Percentiles rank a stretch among this genome's conserved stretches.
phyloP scores from a whole-genome alignment of 2,113 vertebrate species.

The Lagopus muta region DNA sequence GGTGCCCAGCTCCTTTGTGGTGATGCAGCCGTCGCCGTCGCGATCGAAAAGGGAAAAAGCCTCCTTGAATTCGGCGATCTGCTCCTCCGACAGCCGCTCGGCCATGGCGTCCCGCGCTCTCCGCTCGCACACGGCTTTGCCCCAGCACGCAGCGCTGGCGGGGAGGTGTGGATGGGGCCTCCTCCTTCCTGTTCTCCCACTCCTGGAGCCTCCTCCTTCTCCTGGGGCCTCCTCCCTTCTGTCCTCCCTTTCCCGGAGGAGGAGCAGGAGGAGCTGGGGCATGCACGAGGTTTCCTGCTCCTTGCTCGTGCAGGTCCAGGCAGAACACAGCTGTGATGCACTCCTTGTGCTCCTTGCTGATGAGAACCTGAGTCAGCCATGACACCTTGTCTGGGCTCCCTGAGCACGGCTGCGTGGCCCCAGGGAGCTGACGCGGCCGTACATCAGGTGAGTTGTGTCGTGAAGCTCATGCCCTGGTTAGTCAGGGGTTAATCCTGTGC shows the following conservation, averaged over 20 bases:
- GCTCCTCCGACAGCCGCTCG: constrained; percentile 46
- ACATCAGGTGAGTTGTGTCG: background rate
- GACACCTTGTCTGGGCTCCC: background rate
- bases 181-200: background rate
- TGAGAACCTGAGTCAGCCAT: background rate
- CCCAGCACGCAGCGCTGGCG: background rate
- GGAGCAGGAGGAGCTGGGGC: background rate
- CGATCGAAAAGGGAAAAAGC: constrained; percentile 90
- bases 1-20: constrained; percentile 85
- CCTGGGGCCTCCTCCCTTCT: constrained; percentile 14
- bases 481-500: background rate
- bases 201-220: background rate
- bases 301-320: rapidly evolving
- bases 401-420: rapidly evolving
- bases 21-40: constrained; percentile 88
- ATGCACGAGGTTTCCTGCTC: rapidly evolving
- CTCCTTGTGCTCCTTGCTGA: rapidly evolving
- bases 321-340: background rate
- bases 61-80: constrained; percentile 83
- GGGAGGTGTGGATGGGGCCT: background rate
- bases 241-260: background rate
- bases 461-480: background rate
- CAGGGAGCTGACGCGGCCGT: background rate
- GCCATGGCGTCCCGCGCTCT: constrained; percentile 1
- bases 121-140: background rate